Conservation (phyloP, 2,888 invertebrate genomes). For the Aelia acuminata region DNA sequence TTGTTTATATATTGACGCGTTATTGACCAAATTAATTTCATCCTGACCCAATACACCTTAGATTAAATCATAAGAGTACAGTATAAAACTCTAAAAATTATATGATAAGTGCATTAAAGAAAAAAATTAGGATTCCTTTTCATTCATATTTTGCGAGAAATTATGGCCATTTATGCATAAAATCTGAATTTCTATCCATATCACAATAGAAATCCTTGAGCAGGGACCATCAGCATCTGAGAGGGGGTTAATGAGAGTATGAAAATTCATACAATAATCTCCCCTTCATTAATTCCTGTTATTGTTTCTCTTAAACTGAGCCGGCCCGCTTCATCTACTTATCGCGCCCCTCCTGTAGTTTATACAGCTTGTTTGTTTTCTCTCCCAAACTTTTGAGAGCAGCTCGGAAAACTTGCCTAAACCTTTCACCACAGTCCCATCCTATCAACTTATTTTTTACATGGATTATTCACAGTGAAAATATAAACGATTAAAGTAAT, state of each 20-base stretch:
- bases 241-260: not conserved
- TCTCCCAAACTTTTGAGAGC: not conserved
- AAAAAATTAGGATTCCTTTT: not conserved
- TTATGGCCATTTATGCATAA: not conserved
- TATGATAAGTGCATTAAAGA: not conserved
- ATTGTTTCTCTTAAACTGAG: slow-evolving; percentile 39
- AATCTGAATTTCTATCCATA: not conserved
- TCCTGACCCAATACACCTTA: too few species aligned
- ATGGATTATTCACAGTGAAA: not conserved
- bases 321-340: slow-evolving; percentile 16
- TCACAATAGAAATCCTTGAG: not conserved
- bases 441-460: not conserved
- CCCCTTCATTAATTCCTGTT: slow-evolving; percentile 41
- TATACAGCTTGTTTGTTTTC: slow-evolving; percentile 45
- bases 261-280: slow-evolving; percentile 42
- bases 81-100: too few species aligned
- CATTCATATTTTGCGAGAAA: not conserved
- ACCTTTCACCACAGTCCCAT: not conserved
- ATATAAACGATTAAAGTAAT: too few species aligned
- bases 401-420: slow-evolving; percentile 7
- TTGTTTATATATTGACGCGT: too few species aligned
- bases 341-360: slow-evolving; percentile 16
- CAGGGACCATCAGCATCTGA: not conserved
- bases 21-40: too few species aligned
- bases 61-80: too few species aligned